Conservation (phyloP, 2,113 vertebrate genomes). For the Brevimyrus niger region DNA sequence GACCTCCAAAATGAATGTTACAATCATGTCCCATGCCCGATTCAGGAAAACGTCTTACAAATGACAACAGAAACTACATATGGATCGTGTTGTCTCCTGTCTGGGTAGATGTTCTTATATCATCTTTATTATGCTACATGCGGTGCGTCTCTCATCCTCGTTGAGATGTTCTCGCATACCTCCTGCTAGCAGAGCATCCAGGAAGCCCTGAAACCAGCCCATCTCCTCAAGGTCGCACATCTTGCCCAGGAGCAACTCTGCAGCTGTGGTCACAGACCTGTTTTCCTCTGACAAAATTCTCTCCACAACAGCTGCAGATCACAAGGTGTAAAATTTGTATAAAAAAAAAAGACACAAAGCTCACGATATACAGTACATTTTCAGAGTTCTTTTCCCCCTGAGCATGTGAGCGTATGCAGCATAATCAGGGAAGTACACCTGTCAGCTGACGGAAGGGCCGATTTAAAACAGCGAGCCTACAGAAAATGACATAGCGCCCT, state of each 20-base stretch:
- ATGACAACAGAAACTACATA: background rate
- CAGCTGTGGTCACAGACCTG: slow-evolving; percentile 25
- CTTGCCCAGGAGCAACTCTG: slow-evolving; percentile 26
- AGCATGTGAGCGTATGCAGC: background rate
- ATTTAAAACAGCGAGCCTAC: background rate
- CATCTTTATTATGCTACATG: background rate
- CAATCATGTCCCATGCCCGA: background rate
- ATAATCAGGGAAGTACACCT: background rate
- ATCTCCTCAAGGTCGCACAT: slow-evolving; percentile 20
- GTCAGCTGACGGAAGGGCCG: background rate
- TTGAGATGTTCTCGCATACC: slow-evolving; percentile 26
- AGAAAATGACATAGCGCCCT: background rate
- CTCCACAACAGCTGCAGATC: slow-evolving; percentile 30
- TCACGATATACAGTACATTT: background rate
- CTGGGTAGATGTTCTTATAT: background rate
- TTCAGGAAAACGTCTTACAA: background rate
- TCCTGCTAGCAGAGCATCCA: slow-evolving; percentile 25
- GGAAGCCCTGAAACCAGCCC: slow-evolving; percentile 43
- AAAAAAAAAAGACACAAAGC: background rate
- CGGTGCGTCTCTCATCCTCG: background rate
- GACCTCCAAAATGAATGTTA: background rate
- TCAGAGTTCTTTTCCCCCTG: background rate
- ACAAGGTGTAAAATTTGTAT: background rate
- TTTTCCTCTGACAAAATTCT: slow-evolving; percentile 33
- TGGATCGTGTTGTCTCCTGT: background rate